A percentile compares a stretch with the other conserved stretches of the same genome.
Evolutionary conservation across 2,113 vertebrate genomes (phyloP).

Genomic region (Prunella fulvescens): DNA sequence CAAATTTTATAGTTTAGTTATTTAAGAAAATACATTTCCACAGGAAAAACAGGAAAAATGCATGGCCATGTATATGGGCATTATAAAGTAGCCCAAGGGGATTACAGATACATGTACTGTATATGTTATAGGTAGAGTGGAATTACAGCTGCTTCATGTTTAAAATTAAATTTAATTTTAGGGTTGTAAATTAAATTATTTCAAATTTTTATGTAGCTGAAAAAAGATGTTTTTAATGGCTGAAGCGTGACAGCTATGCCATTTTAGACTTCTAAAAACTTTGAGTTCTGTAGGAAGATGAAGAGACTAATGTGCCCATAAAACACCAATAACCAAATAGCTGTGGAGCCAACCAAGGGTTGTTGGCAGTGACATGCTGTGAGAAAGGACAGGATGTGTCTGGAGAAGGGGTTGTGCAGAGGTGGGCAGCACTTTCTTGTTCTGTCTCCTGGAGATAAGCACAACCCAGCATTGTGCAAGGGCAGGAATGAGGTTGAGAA

Average conservation of each 20-base stretch:
- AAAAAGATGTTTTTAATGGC: not conserved
- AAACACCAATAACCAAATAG: accelerated
- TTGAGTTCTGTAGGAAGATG: not conserved
- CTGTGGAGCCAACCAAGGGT: not conserved
- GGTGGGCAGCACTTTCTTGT: not conserved
- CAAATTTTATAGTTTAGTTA: not conserved
- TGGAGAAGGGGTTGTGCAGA: not conserved
- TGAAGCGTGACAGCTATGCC: not conserved
- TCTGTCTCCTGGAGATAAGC: not conserved
- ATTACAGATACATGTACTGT: not conserved
- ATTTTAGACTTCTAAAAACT: not conserved
- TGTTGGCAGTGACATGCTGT: no score
- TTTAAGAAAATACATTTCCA: not conserved
- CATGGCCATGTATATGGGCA: not conserved
- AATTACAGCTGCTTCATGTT: not conserved
- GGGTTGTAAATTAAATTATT: not conserved
- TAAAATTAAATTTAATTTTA: not conserved
- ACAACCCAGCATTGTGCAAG: not conserved
- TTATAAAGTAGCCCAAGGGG: not conserved
- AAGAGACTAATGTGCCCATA: not conserved
- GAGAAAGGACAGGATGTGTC: not conserved
- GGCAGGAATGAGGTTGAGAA: not conserved
- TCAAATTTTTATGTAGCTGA: not conserved
- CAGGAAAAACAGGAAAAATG: not conserved
- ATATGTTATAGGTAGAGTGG: not conserved